Percentiles rank a stretch among this genome's conserved stretches.
Conservation (phyloP, 2,888 invertebrate genomes). For the Heteromurus nitidus region DNA sequence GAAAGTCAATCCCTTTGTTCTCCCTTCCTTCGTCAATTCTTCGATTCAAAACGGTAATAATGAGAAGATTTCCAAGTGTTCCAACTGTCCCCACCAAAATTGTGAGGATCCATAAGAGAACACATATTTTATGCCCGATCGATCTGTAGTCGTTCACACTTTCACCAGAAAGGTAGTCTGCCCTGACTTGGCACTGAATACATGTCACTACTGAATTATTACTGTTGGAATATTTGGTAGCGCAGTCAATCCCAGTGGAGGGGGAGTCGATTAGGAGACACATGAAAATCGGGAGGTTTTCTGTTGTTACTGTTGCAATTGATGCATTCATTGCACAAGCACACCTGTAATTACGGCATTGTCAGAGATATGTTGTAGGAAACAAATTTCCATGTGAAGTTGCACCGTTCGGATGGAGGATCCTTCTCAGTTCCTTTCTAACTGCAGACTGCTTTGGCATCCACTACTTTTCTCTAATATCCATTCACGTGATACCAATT, state of each 20-base stretch:
- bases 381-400: not conserved
- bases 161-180: slow-evolving; percentile 1
- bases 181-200: not conserved
- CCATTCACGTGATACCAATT: too few relatives aligned
- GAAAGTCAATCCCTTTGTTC: not conserved
- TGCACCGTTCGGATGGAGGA: not conserved
- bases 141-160: not conserved
- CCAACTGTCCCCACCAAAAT: not conserved
- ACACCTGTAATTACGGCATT: not conserved
- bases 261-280: not conserved
- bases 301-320: not conserved
- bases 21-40: not conserved
- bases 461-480: too few relatives aligned
- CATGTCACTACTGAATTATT: too few relatives aligned
- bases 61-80: not conserved
- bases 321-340: not conserved
- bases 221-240: not conserved
- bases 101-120: not conserved
- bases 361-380: not conserved
- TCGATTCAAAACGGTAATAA: not conserved
- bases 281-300: not conserved
- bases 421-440: too few relatives aligned
- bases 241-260: not conserved
- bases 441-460: too few relatives aligned
- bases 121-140: not conserved